phyloP scores from a whole-genome alignment of 2,113 vertebrate genomes.

The Gymnarchus niloticus region DNA sequence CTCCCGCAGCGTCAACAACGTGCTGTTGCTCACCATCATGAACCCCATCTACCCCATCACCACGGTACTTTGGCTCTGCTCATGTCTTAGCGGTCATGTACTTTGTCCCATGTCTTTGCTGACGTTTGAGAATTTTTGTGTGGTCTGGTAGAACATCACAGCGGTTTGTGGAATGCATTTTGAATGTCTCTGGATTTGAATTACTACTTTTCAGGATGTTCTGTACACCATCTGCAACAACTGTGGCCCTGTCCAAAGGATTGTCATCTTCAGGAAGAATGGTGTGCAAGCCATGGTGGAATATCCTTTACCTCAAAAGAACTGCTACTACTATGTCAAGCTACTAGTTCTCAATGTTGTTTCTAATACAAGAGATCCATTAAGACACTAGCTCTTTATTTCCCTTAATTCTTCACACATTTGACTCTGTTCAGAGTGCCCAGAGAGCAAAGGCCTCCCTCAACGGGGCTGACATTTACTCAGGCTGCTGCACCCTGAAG shows the following conservation, averaged over 20 bases:
- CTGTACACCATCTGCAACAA: constrained; percentile 94
- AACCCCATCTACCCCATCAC: constrained; percentile 87
- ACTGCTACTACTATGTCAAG: not conserved
- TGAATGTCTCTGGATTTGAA: too few relatives aligned
- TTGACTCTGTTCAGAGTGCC: constrained; percentile 90
- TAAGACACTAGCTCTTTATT: not conserved
- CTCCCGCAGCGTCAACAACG: constrained; percentile 82
- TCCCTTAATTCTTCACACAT: constrained; percentile 71
- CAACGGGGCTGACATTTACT: constrained; percentile 93
- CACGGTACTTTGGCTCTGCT: constrained; percentile 56
- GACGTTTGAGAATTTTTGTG: too few relatives aligned
- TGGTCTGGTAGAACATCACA: too few relatives aligned
- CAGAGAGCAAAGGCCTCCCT: constrained; percentile 91
- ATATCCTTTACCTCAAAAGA: constrained; percentile 73
- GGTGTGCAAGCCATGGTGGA: constrained; percentile 95
- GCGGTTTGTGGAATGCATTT: too few relatives aligned
- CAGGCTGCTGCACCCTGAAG: constrained; percentile 91
- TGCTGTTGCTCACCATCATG: constrained; percentile 88
- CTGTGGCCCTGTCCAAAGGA: constrained; percentile 88
- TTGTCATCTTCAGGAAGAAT: constrained; percentile 96
- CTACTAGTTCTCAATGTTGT: not conserved
- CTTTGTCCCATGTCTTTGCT: too few relatives aligned
- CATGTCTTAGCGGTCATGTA: too few relatives aligned
- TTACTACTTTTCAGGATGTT: constrained; percentile 68
- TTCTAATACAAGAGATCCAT: not conserved